These are phyloP conservation scores for Cephalopachus bancanus DNA, from an alignment of 2,797 vertebrate genomes.

Conservation along the genomic window DNA sequence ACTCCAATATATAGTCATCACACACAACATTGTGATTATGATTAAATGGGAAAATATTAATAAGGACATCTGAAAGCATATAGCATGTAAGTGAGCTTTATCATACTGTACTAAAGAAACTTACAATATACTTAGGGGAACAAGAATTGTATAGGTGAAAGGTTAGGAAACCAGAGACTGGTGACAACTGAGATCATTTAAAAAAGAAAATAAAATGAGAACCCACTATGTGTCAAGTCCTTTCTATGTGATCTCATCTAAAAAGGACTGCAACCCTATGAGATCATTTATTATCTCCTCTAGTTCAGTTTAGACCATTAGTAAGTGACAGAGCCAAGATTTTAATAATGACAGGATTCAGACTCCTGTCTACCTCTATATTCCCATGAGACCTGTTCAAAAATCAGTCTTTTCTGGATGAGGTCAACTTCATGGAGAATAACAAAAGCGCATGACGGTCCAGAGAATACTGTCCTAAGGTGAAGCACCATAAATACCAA, in stretches of 20 bases:
- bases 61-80: not conserved
- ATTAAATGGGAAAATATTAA: not conserved
- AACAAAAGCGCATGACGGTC: not conserved
- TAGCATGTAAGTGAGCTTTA: not conserved
- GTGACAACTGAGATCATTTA: not conserved
- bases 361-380: not conserved
- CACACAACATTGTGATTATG: not conserved
- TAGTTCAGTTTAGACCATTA: not conserved
- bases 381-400: not conserved
- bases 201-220: not conserved
- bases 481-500: not conserved
- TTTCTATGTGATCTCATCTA: not conserved
- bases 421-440: not conserved
- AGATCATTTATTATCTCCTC: not conserved
- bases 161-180: not conserved
- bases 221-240: not conserved
- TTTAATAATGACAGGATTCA: not conserved
- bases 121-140: not conserved
- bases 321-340: not conserved
- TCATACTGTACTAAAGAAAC: not conserved
- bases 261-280: not conserved
- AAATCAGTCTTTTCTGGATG: slow-evolving; percentile 5
- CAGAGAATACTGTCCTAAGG: not conserved
- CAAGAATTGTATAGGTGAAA: not conserved
- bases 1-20: not conserved